phyloP scores from a whole-genome alignment of 2,797 vertebrate species.

The Tadarida brasiliensis region DNA sequence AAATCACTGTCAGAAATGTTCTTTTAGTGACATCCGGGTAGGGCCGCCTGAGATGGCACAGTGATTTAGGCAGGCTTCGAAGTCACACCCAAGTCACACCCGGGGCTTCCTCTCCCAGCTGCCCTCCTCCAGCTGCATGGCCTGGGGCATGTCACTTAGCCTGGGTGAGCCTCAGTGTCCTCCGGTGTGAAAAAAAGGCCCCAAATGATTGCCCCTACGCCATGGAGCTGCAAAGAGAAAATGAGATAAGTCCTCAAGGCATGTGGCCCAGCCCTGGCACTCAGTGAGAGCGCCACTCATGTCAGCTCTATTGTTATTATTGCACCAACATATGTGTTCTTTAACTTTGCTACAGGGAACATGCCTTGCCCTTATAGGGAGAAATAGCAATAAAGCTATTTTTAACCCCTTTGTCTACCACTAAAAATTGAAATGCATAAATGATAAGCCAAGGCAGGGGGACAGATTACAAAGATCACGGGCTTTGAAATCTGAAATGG shows the following conservation, averaged over 20 bases:
- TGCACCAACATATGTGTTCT: too few relatives aligned
- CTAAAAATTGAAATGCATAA: not conserved
- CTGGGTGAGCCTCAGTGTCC: not conserved
- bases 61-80: not conserved
- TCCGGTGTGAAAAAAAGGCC: not conserved
- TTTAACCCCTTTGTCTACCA: not conserved
- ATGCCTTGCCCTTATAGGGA: not conserved
- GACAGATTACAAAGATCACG: not conserved
- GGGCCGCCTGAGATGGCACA: not conserved
- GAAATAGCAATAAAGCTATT: slow-evolving; percentile 25
- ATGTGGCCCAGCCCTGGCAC: not conserved
- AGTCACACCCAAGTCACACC: rapidly evolving
- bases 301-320: not conserved
- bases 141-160: not conserved
- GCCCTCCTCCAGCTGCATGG: not conserved
- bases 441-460: not conserved
- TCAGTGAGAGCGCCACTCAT: not conserved
- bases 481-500: not conserved
- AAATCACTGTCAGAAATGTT: not conserved
- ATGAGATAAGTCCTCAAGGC: not conserved
- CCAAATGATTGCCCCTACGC: not conserved
- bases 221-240: not conserved
- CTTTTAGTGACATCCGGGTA: not conserved
- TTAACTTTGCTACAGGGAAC: not conserved
- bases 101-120: not conserved